A percentile compares a stretch with the other conserved stretches of the same genome.
Conservation (phyloP, 2,113 vertebrate genomes). For the Miniopterus natalensis region DNA sequence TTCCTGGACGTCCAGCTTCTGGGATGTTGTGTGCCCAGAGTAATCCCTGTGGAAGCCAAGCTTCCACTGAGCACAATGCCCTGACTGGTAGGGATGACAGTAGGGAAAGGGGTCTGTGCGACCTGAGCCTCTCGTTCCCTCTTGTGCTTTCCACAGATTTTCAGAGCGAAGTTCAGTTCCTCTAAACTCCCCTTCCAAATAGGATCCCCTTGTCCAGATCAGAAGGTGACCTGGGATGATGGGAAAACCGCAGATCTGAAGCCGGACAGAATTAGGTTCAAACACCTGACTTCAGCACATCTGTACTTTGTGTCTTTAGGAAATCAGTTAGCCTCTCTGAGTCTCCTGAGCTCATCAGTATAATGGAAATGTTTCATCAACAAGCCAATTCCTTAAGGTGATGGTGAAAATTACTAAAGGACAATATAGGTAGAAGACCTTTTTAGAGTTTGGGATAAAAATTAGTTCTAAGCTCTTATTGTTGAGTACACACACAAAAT, state of each 20-base stretch:
- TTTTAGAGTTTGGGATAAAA: neutral
- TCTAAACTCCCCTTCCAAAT: slow-evolving; percentile 1
- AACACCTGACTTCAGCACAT: neutral
- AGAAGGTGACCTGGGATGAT: neutral
- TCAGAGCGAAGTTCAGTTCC: neutral
- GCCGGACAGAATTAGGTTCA: neutral
- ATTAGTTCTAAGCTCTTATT: neutral
- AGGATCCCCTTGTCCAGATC: neutral
- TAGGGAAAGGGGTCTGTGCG: no score
- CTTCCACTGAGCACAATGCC: neutral
- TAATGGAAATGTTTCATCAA: neutral
- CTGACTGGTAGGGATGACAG: neutral
- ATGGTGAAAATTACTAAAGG: neutral
- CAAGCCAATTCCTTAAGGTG: neutral
- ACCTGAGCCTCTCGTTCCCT: neutral
- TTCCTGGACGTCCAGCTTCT: slow-evolving; percentile 37
- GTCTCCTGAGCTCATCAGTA: neutral
- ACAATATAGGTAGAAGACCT: neutral
- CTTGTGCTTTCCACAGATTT: neutral
- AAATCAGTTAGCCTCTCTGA: neutral
- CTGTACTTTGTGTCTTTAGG: neutral
- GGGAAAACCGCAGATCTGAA: neutral
- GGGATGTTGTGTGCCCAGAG: neutral
- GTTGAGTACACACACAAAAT: neutral
- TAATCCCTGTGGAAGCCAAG: fast-evolving